Conservation (phyloP, 2,797 vertebrate species). For the Arctocebus calabarensis region DNA sequence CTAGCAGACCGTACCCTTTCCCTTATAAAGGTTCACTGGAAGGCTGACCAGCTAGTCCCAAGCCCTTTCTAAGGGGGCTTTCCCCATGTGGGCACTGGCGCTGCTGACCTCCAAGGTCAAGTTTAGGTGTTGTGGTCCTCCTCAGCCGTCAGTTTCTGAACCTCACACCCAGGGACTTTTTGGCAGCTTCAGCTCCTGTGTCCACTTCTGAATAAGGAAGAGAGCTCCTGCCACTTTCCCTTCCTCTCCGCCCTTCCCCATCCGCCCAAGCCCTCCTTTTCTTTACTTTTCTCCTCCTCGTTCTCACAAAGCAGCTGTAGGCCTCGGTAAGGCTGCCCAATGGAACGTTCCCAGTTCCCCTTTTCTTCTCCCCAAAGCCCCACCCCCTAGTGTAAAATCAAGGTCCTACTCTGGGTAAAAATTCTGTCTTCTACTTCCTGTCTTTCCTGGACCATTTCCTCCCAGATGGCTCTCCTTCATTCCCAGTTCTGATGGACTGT, state of each 20-base stretch:
- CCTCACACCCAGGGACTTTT: background rate
- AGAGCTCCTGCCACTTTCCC: background rate
- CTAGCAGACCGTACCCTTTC: background rate
- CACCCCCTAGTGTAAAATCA: background rate
- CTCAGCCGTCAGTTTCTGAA: background rate
- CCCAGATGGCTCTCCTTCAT: background rate
- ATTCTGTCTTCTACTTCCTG: background rate
- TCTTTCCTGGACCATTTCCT: conserved; percentile 1
- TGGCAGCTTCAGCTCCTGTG: background rate
- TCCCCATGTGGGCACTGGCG: background rate
- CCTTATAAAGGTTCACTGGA: background rate
- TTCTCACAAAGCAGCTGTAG: background rate
- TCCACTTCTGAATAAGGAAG: background rate
- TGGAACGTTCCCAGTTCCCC: background rate
- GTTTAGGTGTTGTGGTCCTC: background rate
- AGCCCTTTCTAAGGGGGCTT: background rate
- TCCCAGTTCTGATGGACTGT: background rate
- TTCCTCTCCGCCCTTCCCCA: background rate
- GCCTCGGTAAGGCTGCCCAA: background rate
- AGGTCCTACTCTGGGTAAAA: background rate
- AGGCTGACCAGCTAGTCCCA: background rate
- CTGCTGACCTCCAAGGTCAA: background rate
- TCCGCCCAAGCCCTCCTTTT: background rate
- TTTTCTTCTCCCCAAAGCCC: background rate
- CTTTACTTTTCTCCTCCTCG: background rate